Percentiles rank a stretch among this genome's conserved stretches.
These are phyloP conservation scores for Cyprinodon diabolis DNA, from an alignment of 2,797 vertebrate species.

Conservation along the genomic window DNA sequence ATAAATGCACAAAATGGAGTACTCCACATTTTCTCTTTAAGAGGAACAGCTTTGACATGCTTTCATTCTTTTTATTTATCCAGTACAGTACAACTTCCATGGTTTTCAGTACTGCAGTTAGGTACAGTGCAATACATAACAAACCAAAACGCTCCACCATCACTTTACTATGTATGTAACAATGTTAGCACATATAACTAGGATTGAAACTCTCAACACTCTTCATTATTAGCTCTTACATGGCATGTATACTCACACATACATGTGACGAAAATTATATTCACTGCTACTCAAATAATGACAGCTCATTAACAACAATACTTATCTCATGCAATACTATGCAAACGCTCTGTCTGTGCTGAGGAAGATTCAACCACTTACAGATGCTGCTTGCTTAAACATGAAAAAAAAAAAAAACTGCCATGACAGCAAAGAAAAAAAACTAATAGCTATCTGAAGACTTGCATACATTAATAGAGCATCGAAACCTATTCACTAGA, in stretches of 20 bases:
- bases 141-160: background rate
- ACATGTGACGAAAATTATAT: background rate
- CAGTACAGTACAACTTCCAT: background rate
- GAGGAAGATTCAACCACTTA: background rate
- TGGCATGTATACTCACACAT: background rate
- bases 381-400: background rate
- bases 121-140: background rate
- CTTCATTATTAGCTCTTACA: background rate
- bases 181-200: background rate
- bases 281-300: background rate
- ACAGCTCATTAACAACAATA: background rate
- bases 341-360: background rate
- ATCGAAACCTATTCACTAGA: background rate
- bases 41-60: background rate
- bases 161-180: background rate
- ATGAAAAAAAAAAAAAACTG: background rate
- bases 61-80: background rate
- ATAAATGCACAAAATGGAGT: background rate
- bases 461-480: background rate
- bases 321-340: background rate
- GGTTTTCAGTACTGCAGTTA: background rate
- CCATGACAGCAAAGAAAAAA: background rate
- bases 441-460: background rate
- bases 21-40: background rate
- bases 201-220: background rate